Conservation (phyloP, 1,140 invertebrate species). For the Nephila pilipes region DNA sequence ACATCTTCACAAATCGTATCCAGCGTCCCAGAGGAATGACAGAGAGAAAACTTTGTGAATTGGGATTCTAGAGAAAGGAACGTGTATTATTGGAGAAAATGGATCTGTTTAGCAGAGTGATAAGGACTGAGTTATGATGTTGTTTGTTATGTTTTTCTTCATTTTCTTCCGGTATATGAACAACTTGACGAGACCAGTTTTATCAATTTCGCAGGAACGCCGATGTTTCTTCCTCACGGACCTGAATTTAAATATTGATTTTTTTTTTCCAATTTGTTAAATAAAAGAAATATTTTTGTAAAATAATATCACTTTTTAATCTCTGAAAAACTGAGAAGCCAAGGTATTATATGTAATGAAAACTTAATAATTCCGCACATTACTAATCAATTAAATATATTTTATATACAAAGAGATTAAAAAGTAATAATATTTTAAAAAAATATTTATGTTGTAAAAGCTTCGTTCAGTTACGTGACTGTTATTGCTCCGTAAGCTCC, state of each 20-base stretch:
- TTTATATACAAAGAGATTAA: too few relatives aligned
- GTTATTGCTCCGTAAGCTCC: too few relatives aligned
- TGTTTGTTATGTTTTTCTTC: conserved; percentile 51
- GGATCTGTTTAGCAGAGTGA: conserved; percentile 55
- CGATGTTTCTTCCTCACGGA: neutral
- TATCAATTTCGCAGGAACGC: conserved; percentile 44
- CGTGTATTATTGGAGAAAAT: conserved; percentile 40
- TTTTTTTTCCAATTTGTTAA: too few relatives aligned
- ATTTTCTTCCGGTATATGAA: conserved; percentile 21
- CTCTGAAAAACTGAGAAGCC: too few relatives aligned
- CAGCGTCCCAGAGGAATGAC: conserved; percentile 32
- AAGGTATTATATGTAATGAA: too few relatives aligned
- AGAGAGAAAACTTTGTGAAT: conserved; percentile 38
- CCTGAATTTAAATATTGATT: neutral
- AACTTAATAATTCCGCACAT: too few relatives aligned
- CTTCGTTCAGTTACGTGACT: too few relatives aligned
- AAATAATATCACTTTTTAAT: too few relatives aligned
- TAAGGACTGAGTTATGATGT: conserved; percentile 41
- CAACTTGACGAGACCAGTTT: conserved; percentile 11
- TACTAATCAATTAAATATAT: too few relatives aligned
- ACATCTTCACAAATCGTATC: conserved; percentile 52
- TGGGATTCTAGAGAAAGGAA: neutral
- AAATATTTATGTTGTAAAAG: too few relatives aligned
- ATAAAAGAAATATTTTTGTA: too few relatives aligned
- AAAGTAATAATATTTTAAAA: too few relatives aligned